These are phyloP conservation scores for Drosophila seguyi DNA, from an alignment of 1,140 invertebrate species.

Conservation along the genomic window DNA sequence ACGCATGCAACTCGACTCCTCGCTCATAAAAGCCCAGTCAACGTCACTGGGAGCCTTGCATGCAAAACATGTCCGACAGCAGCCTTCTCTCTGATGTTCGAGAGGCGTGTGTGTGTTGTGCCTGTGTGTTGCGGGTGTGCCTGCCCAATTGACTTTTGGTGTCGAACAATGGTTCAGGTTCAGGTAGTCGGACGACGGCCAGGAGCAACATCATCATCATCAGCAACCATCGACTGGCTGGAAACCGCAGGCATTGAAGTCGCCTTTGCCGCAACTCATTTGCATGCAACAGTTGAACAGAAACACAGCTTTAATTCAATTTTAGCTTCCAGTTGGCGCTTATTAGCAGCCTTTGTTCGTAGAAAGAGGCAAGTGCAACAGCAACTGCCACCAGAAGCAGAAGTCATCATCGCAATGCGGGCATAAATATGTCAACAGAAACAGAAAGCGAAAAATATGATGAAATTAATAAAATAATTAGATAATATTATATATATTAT, in stretches of 20 bases:
- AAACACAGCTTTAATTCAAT: constrained; percentile 79
- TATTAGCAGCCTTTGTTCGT: constrained; percentile 53
- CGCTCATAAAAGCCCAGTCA: constrained; percentile 44
- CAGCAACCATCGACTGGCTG: neutral
- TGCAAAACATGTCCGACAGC: constrained; percentile 71
- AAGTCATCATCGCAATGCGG: constrained; percentile 29
- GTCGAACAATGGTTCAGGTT: constrained; percentile 62
- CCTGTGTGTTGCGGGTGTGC: constrained; percentile 33
- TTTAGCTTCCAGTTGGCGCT: constrained; percentile 52
- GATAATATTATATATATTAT: no score
- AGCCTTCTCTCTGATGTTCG: constrained; percentile 21
- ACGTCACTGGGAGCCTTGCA: constrained; percentile 69
- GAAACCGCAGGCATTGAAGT: constrained; percentile 62
- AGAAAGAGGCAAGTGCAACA: constrained; percentile 5
- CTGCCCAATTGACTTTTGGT: constrained; percentile 75
- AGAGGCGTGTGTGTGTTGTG: constrained; percentile 16
- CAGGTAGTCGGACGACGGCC: constrained; percentile 45
- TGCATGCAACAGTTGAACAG: constrained; percentile 72
- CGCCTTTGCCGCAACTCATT: constrained; percentile 64
- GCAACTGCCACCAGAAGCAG: constrained; percentile 40
- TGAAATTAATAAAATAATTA: neutral
- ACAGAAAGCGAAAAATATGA: constrained; percentile 9
- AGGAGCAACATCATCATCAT: constrained; percentile 10
- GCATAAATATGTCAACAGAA: constrained; percentile 64
- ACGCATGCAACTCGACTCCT: constrained; percentile 17